phyloP scores from a whole-genome alignment of 2,113 vertebrate species.

The Lamprotornis superbus region DNA sequence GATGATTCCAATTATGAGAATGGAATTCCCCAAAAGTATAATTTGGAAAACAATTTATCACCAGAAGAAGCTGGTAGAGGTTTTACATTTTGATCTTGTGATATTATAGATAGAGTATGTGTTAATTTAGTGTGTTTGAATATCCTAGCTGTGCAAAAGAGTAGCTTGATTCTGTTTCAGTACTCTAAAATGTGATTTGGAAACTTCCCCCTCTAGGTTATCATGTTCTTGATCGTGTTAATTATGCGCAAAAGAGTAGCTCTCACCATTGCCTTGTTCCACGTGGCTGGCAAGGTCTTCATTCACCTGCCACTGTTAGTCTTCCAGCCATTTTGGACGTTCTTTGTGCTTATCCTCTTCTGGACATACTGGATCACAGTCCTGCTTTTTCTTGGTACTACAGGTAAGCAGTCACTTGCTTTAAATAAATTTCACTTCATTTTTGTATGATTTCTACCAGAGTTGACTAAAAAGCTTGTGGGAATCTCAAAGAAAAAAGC shows the following conservation, averaged over 20 bases:
- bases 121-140: not conserved
- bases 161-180: not conserved
- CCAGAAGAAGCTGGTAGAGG: not conserved
- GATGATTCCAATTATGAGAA: not conserved
- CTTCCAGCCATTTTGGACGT: constrained; percentile 96
- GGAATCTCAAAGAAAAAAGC: not conserved
- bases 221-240: constrained; percentile 91
- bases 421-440: not conserved
- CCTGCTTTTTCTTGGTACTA: constrained; percentile 92
- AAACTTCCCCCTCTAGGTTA: constrained; percentile 73
- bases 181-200: not conserved
- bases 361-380: constrained; percentile 95
- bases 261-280: constrained; percentile 95
- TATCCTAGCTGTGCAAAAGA: not conserved
- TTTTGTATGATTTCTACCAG: not conserved
- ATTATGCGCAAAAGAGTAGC: constrained; percentile 95
- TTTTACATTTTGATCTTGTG: not conserved
- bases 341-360: constrained; percentile 90
- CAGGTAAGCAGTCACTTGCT: constrained; percentile 75
- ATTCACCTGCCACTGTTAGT: constrained; percentile 91
- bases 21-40: not conserved
- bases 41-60: not conserved
- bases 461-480: not conserved
- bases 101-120: not conserved
- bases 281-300: constrained; percentile 97